A percentile compares a stretch with the other conserved stretches of the same genome.
Conservation (phyloP, 92 coral and sea anemone genomes). For the Phenganax stokvisi region DNA sequence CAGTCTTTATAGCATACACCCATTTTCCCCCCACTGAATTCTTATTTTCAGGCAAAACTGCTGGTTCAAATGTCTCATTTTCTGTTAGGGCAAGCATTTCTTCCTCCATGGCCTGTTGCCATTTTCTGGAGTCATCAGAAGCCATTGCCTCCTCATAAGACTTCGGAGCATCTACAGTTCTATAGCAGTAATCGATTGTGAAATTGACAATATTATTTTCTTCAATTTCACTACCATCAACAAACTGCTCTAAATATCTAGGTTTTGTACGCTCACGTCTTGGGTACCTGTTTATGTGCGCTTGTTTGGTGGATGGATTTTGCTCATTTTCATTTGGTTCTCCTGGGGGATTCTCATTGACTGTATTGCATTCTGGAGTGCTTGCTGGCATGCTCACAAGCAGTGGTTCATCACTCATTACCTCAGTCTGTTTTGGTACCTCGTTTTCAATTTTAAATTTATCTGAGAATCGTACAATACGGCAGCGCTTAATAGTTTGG, state of each 20-base stretch:
- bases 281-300: constrained; percentile 30
- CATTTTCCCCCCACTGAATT: constrained; percentile 45
- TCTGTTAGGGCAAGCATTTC: constrained; percentile 47
- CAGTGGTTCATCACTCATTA: not conserved
- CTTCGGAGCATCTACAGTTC: constrained; percentile 32
- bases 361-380: not conserved
- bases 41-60: constrained; percentile 12
- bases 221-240: constrained; percentile 25
- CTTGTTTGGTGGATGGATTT: not conserved
- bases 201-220: constrained; percentile 38
- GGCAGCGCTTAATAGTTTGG: constrained; percentile 35
- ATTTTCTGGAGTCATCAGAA: constrained; percentile 41
- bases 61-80: constrained; percentile 48
- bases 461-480: constrained; percentile 43
- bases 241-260: constrained; percentile 39
- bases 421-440: constrained; percentile 2
- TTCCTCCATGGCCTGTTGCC: constrained; percentile 51
- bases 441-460: constrained; percentile 21
- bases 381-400: not conserved
- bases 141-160: constrained; percentile 49
- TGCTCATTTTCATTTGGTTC: not conserved
- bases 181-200: constrained; percentile 43
- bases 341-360: constrained; percentile 14
- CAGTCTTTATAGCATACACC: constrained; percentile 42
- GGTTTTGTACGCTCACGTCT: constrained; percentile 36